phyloP scores from a whole-genome alignment of 2,113 vertebrate genomes.

The Hippoglossus stenolepis region DNA sequence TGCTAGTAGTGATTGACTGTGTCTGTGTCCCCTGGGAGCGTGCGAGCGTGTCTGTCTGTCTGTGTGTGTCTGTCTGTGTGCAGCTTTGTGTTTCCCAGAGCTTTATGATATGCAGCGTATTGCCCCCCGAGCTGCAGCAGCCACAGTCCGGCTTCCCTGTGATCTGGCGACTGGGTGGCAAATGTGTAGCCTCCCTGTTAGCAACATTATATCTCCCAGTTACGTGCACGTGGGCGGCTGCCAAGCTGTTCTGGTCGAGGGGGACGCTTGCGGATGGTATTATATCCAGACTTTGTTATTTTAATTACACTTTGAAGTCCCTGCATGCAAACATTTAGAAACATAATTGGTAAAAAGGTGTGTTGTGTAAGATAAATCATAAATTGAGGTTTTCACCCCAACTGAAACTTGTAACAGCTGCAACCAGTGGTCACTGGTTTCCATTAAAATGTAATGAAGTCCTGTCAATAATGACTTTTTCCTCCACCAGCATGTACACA shows the following conservation, averaged over 20 bases:
- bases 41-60: slow-evolving; percentile 7
- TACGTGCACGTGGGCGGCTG: slow-evolving; percentile 21
- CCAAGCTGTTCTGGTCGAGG: background rate
- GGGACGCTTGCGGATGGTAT: slow-evolving; percentile 10
- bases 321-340: background rate
- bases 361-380: background rate
- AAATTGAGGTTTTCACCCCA: background rate
- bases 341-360: background rate
- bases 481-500: background rate
- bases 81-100: slow-evolving; percentile 45
- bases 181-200: slow-evolving; percentile 57
- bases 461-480: background rate
- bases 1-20: slow-evolving; percentile 72
- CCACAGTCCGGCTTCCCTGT: slow-evolving; percentile 24
- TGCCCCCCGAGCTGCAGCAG: slow-evolving; percentile 32
- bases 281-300: slow-evolving; percentile 12
- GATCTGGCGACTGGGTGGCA: slow-evolving; percentile 59
- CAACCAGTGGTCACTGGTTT: slow-evolving; percentile 2
- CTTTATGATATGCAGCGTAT: slow-evolving; percentile 53
- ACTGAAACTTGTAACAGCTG: slow-evolving; percentile 3
- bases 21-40: slow-evolving; percentile 40
- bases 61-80: slow-evolving; percentile 12
- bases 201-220: slow-evolving; percentile 40
- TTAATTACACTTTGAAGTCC: background rate
- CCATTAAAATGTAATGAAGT: slow-evolving; percentile 7